Base-by-base conservation (phyloP, 2,797 vertebrate genomes). In the Oceanodroma leucorhoa region DNA sequence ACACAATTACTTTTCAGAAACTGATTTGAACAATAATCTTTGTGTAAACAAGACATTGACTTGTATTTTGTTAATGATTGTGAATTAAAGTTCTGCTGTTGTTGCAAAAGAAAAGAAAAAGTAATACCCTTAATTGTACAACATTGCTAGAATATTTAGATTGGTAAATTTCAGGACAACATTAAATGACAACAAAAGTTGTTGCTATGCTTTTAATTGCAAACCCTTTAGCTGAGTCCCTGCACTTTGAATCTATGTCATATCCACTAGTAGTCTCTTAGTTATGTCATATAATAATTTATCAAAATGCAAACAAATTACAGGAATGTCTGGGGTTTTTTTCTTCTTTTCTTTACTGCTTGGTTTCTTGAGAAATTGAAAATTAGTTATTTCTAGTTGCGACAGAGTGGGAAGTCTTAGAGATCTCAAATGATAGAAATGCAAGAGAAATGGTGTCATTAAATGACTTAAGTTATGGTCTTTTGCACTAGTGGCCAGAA, bases 1-100 rank as follows among this genome's bases (percentile, higher is more conserved):
- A 5, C 54, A 58, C 93, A 96, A 97, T 97, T 97, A 93, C 79
- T 91, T 97, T 96, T 76, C 87, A 89, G 84, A 96, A 96, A 94
- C 83, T 81, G 89, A 89, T 81, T 92, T 94, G 93, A 94, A 94
- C 75, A 91, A 93, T 92, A 96, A 96, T 94, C 83, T 96, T 84
- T 83, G 26, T 93, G 45, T 96, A 97, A 97, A 95, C 73, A 97
- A 96, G 90, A 78, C 21, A 82, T 51, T 96, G 55, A 91, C 86
- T 83, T 73, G 41, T 67, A 87, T 95, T 94, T 94, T 96, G 75
- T 45, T 96, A 90, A 89, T 90, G 77, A 93, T 46, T 93, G 23
- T 67, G 96, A 96, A 93, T 91, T 96, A 95, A 90, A 96, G 97
- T 96, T 97, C 93, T 69, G 32, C 57, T 83, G 53, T 80, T 96